Conservation (phyloP, 2,113 vertebrate species). For the Okapia johnstoni region DNA sequence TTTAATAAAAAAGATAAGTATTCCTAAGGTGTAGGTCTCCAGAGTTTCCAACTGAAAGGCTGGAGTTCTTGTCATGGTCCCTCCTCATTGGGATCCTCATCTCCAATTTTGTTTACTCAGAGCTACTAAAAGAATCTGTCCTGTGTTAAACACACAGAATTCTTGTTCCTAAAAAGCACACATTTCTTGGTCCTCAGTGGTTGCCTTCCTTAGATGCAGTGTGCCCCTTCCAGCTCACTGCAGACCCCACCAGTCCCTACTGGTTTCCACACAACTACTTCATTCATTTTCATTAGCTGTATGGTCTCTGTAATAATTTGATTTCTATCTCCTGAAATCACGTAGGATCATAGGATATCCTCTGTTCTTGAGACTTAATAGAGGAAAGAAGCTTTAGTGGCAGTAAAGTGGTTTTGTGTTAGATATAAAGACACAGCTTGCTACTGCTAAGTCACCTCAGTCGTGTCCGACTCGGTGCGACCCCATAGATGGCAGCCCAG, state of each 20-base stretch:
- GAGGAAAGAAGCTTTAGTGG: background rate
- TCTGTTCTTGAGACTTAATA: background rate
- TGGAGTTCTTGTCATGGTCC: background rate
- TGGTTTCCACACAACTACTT: background rate
- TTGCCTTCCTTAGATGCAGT: background rate
- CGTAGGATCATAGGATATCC: background rate
- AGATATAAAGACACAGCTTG: background rate
- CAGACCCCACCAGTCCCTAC: background rate
- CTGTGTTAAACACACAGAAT: background rate
- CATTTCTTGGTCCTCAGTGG: background rate
- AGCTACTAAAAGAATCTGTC: background rate
- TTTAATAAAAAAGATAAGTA: background rate
- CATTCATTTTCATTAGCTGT: background rate
- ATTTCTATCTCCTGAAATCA: background rate
- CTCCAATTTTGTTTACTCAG: background rate
- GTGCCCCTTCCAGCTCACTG: background rate
- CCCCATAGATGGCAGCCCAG: too few relatives aligned
- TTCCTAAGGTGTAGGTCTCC: background rate
- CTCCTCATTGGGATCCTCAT: background rate
- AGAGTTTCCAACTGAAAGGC: background rate
- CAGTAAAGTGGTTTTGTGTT: background rate
- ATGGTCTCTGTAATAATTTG: background rate
- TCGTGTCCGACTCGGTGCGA: too few relatives aligned
- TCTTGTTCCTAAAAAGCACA: background rate
- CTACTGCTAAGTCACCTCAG: too few relatives aligned